phyloP scores from a whole-genome alignment of 2,797 vertebrate genomes.

The Acrossocheilus wenchowensis region DNA sequence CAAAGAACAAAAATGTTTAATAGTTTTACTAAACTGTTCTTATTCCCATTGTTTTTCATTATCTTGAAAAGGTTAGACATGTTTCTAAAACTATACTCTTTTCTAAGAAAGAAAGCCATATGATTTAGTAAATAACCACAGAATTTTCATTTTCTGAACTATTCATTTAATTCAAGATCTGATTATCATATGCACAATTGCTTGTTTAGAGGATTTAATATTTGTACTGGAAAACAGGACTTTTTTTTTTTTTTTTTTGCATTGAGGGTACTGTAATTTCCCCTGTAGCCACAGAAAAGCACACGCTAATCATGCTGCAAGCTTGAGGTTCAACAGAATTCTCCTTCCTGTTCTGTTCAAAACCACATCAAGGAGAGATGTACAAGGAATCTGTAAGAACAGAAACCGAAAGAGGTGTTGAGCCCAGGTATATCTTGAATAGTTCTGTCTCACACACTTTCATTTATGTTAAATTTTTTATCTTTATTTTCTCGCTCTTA shows the following conservation, averaged over 20 bases:
- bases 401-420: neutral
- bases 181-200: neutral
- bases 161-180: neutral
- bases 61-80: too few relatives aligned
- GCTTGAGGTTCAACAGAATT: conserved; percentile 2
- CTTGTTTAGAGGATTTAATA: neutral
- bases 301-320: neutral
- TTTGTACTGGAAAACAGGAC: neutral
- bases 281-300: neutral
- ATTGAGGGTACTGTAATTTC: neutral
- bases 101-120: neutral
- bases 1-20: too few relatives aligned
- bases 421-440: conserved; percentile 29
- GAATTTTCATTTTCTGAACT: neutral
- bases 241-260: neutral
- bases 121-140: neutral
- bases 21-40: too few relatives aligned
- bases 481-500: neutral
- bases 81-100: too few relatives aligned
- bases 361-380: neutral
- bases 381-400: neutral
- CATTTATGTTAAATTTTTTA: neutral
- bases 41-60: too few relatives aligned
- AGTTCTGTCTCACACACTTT: neutral
- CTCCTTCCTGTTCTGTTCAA: neutral